Evolutionary conservation across 2,888 invertebrate genomes (phyloP).

Genomic region (Polydrusus cervinus): DNA sequence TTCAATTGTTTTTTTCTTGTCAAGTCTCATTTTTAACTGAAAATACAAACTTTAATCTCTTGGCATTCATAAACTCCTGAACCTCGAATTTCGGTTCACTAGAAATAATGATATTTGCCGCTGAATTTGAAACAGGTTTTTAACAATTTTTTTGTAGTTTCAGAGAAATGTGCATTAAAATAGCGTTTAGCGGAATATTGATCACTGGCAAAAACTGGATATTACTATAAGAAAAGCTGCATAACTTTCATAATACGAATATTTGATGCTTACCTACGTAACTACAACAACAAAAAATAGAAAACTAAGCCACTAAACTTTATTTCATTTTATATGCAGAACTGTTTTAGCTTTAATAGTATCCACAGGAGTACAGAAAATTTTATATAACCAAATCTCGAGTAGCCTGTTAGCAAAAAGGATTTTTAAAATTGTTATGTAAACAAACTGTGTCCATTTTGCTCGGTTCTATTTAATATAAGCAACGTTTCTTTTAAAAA

Average conservation of each 20-base stretch:
- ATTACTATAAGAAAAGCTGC: not conserved
- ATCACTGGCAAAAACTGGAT: too few relatives aligned
- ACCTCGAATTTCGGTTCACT: too few relatives aligned
- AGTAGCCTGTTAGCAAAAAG: constrained; percentile 41
- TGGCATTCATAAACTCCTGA: too few relatives aligned
- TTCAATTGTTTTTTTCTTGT: too few relatives aligned
- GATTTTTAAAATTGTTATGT: constrained; percentile 57
- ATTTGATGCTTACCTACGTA: not conserved
- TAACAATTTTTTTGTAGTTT: too few relatives aligned
- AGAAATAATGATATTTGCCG: too few relatives aligned
- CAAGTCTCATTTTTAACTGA: too few relatives aligned
- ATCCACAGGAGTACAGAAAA: constrained; percentile 16
- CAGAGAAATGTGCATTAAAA: too few relatives aligned
- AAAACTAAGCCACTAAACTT: constrained; percentile 6
- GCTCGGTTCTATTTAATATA: constrained; percentile 36
- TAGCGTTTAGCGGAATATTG: too few relatives aligned
- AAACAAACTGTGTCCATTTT: constrained; percentile 38
- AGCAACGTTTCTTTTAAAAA: constrained; percentile 41
- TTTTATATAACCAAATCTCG: constrained; percentile 30
- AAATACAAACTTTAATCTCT: too few relatives aligned
- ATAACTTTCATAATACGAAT: not conserved
- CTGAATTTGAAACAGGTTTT: too few relatives aligned
- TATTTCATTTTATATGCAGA: constrained; percentile 22
- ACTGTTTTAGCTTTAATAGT: constrained; percentile 22
- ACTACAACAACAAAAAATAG: not conserved